These are phyloP conservation scores for Drosophila pseudoobscura DNA, from an alignment of 1,140 invertebrate genomes.

Conservation along the genomic window DNA sequence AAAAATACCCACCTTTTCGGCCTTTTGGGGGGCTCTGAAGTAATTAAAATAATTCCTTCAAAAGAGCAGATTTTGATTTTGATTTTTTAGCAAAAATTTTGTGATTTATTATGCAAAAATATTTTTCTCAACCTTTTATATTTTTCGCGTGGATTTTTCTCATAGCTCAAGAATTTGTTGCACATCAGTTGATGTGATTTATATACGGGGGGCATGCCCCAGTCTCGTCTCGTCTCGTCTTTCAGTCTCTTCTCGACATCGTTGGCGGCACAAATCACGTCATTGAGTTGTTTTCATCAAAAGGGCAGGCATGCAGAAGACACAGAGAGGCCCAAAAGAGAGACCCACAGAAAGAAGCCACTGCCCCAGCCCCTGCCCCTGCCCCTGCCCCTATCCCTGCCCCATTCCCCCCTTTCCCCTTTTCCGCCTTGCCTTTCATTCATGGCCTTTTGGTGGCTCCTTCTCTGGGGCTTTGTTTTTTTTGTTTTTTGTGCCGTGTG, in stretches of 20 bases:
- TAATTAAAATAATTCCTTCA: constrained; percentile 71
- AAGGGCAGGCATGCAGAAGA: constrained; percentile 67
- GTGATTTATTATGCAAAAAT: constrained; percentile 79
- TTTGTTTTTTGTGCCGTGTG: constrained; percentile 3
- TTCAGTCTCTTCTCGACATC: constrained; percentile 50
- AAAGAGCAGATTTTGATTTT: constrained; percentile 62
- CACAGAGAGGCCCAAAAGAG: background rate
- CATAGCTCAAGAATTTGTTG: constrained; percentile 58
- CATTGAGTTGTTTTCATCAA: constrained; percentile 82
- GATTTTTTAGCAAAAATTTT: constrained; percentile 49
- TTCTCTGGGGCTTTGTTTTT: constrained; percentile 17
- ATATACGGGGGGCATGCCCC: constrained; percentile 50
- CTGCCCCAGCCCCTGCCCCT: too few species aligned
- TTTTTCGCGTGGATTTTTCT: constrained; percentile 11
- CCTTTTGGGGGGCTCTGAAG: constrained; percentile 36
- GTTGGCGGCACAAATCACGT: constrained; percentile 72
- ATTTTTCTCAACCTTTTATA: constrained; percentile 67
- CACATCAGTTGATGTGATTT: constrained; percentile 77
- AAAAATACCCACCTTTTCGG: constrained; percentile 57
- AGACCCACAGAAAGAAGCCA: background rate
- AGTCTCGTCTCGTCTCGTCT: constrained; percentile 15
- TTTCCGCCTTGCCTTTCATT: constrained; percentile 18
- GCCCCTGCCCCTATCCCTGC: too few species aligned
- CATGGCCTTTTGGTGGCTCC: constrained; percentile 3
- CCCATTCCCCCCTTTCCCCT: too few species aligned